These are phyloP conservation scores for Pangasius sanitwongsei DNA, from an alignment of 2,797 vertebrate species.

Conservation along the genomic window DNA sequence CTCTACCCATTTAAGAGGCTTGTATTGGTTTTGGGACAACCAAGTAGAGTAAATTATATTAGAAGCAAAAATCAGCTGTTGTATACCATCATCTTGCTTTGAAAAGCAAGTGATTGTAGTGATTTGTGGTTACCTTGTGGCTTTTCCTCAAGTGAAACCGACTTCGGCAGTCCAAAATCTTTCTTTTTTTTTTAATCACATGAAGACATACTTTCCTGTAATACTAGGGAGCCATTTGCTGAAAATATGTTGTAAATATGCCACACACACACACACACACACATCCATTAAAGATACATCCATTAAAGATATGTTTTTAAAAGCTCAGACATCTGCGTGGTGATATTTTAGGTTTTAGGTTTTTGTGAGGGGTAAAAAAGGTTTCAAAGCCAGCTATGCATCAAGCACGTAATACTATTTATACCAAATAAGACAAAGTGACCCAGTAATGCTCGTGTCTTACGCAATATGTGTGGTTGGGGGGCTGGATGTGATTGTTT, in stretches of 20 bases:
- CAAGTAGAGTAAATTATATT: background rate
- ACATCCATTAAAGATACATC: background rate
- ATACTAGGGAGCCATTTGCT: background rate
- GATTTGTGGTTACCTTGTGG: background rate
- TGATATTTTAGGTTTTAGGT: background rate
- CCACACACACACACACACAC: constrained; percentile 2
- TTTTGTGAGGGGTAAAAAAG: background rate
- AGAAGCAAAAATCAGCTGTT: background rate
- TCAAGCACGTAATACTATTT: background rate
- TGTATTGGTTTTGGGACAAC: background rate
- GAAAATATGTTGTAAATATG: background rate
- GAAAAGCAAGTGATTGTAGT: background rate
- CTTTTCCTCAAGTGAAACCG: background rate
- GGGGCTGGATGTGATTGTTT: background rate
- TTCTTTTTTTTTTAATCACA: background rate
- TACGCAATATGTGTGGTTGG: background rate
- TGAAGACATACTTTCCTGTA: background rate
- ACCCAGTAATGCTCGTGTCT: too few species aligned
- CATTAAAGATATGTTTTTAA: background rate
- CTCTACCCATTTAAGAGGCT: background rate
- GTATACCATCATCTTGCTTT: background rate
- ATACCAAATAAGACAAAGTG: background rate
- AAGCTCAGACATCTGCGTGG: background rate
- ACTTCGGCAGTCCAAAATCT: background rate
- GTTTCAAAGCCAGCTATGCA: background rate